These are phyloP conservation scores for Lypha dubia DNA, from an alignment of 2,888 invertebrate genomes.

Conservation along the genomic window DNA sequence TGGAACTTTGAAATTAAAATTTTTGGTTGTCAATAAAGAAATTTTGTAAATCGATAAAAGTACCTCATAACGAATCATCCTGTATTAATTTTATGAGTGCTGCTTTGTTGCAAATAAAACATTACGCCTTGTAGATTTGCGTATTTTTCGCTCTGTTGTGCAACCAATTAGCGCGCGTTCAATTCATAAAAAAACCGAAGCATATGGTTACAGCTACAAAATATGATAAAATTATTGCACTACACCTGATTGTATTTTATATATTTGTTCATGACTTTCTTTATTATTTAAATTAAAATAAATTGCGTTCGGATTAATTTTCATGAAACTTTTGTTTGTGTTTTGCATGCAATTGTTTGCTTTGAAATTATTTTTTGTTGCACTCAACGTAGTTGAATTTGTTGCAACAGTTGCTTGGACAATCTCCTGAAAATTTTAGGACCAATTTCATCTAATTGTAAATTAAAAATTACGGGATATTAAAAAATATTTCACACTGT, in stretches of 20 bases:
- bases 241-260: not conserved
- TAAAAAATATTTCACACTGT: too few species aligned
- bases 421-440: too few species aligned
- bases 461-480: too few species aligned
- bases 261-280: slow-evolving; percentile 13
- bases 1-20: too few species aligned
- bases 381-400: slow-evolving; percentile 7
- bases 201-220: slow-evolving; percentile 31
- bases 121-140: slow-evolving; percentile 54
- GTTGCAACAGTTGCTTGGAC: too few species aligned
- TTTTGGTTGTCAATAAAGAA: too few species aligned
- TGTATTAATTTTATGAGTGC: not conserved
- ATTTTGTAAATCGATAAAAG: not conserved
- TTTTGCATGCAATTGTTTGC: slow-evolving; percentile 64
- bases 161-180: slow-evolving; percentile 65
- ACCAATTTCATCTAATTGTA: too few species aligned
- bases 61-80: not conserved
- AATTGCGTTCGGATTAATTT: slow-evolving; percentile 19
- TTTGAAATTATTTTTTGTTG: slow-evolving; percentile 45
- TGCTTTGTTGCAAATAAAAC: too few species aligned
- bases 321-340: slow-evolving; percentile 1
- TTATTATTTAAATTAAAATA: not conserved
- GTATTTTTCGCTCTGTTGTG: slow-evolving; percentile 66
- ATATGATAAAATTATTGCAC: slow-evolving; percentile 61
- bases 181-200: slow-evolving; percentile 39